These are phyloP conservation scores for Amblyjoppa proteus DNA, from an alignment of 2,888 invertebrate species.

Conservation along the genomic window DNA sequence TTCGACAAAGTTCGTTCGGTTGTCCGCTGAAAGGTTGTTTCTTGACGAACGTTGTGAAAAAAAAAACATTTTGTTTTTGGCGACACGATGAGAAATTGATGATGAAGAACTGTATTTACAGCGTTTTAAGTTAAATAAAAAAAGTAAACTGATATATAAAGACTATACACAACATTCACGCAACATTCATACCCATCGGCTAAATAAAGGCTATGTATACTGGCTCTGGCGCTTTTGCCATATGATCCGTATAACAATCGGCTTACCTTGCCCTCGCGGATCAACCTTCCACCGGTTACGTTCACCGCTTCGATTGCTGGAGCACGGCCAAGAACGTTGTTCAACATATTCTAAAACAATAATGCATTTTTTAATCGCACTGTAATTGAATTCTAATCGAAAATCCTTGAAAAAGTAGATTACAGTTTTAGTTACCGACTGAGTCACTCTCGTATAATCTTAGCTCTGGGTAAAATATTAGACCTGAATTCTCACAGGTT, in stretches of 20 bases:
- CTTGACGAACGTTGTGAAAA: conserved; percentile 67
- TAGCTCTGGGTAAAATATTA: no score
- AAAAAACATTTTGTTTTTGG: conserved; percentile 21
- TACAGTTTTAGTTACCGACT: no score
- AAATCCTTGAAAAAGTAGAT: not conserved
- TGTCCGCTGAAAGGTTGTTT: conserved; percentile 76
- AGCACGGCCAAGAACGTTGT: conserved; percentile 96
- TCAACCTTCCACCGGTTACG: conserved; percentile 96
- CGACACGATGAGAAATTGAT: conserved; percentile 53
- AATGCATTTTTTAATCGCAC: conserved; percentile 13
- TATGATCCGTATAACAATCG: conserved; percentile 73
- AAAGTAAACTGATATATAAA: conserved; percentile 44
- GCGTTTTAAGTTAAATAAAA: conserved; percentile 55
- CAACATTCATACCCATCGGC: conserved; percentile 77
- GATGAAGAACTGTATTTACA: conserved; percentile 64
- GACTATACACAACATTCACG: conserved; percentile 65
- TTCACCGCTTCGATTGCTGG: conserved; percentile 98
- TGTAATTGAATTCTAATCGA: not conserved
- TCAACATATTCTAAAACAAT: conserved; percentile 92
- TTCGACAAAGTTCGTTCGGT: conserved; percentile 70
- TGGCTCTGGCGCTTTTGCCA: conserved; percentile 64
- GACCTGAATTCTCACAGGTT: no score
- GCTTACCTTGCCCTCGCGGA: conserved; percentile 98
- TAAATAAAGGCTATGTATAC: conserved; percentile 76
- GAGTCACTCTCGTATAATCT: no score